Evolutionary conservation across 2,797 vertebrate genomes (phyloP).

Genomic region (Chelonia mydas): DNA sequence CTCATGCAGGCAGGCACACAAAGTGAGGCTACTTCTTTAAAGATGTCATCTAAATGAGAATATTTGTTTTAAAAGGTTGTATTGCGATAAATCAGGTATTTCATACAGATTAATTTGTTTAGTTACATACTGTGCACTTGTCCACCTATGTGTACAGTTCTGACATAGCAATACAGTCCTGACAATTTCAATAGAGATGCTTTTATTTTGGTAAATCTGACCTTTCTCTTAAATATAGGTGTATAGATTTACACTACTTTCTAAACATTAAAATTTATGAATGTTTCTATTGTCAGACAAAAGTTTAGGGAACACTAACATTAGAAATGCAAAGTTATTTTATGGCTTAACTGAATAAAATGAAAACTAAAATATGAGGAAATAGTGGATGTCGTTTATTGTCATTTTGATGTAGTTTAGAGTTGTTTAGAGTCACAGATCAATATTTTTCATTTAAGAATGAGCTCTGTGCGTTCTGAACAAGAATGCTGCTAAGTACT

Average conservation of each 20-base stretch:
- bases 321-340: background rate
- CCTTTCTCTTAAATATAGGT: background rate
- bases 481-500: constrained; percentile 41
- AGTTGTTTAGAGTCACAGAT: background rate
- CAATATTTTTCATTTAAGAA: background rate
- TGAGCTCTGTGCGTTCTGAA: background rate
- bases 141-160: background rate
- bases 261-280: background rate
- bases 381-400: background rate
- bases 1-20: background rate
- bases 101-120: constrained; percentile 50
- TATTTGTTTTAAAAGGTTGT: constrained; percentile 13
- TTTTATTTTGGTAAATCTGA: constrained; percentile 16
- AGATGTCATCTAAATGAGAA: constrained; percentile 25
- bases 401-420: background rate
- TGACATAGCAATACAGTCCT: background rate
- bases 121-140: background rate
- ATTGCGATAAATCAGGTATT: constrained; percentile 39
- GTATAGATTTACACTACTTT: background rate
- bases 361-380: background rate
- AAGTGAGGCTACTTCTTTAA: background rate
- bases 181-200: background rate
- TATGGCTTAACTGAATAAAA: constrained; percentile 4
- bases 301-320: background rate
- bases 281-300: constrained; percentile 18